Base-by-base conservation (phyloP, 2,797 vertebrate species). In the Megalops cyprinoides region DNA sequence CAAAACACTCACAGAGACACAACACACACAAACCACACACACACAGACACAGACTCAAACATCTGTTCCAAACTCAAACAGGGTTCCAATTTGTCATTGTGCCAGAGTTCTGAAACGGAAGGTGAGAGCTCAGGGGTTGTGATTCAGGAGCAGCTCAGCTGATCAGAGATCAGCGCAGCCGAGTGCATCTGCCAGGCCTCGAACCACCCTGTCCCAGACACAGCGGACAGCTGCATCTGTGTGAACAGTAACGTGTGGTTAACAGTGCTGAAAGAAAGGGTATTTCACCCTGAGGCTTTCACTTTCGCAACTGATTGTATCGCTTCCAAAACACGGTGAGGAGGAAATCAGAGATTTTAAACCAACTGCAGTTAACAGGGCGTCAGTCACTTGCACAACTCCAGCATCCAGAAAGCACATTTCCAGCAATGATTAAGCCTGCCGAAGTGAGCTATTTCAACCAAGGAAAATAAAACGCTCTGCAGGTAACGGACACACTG, bases 391-490 rank as follows among this genome's bases (percentile, higher is more conserved):
- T 44, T 44, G 39, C 28, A n/a, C n/a, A 79, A 79, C 73, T 31
- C 51, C 12, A 14, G 25, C 51, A 73, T 34, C 2, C 23, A 46
- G 34, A 75, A 75, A 55, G 23, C 14, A 37, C 28, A 37, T 69
- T 80, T 80, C 79, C 58, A 6, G 44, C 28, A 80, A 75, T 80
- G 42, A 80, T 80, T 80, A 76, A 74, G 58, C 69, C 69, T 28
- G n/a, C 25, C 15, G 10, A 31, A 28, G 39, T 46, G 44, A 39
- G 58, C 8, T 49, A 34, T 39, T 75, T 76, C 56, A 65, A 34
- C 73, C 5, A 49, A 31, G 34, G 58, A 42, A 74, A 48, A 74
- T 49, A 74, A 48, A 31, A n/a, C 12, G 0, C 4, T 46, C 48
- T 48, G 28, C 48, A 71, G 23, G 6, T 49, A 42, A 74, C 71